A percentile compares a stretch with the other conserved stretches of the same genome.
Conservation (phyloP, 2,797 vertebrate genomes). For the Hyperoplus lanceolatus region DNA sequence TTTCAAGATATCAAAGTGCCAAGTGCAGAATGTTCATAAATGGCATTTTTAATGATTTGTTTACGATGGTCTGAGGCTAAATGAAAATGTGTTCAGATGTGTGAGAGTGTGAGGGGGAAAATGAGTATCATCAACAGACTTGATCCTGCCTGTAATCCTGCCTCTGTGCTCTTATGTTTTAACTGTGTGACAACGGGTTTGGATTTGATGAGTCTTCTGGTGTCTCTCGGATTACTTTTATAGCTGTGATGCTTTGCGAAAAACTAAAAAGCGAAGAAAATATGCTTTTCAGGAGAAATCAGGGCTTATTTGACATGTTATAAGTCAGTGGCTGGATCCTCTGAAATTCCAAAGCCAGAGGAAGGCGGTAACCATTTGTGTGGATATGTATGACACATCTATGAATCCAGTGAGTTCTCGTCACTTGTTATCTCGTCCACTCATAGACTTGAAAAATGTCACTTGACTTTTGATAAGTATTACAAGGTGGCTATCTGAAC, state of each 20-base stretch:
- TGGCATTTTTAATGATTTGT: constrained; percentile 25
- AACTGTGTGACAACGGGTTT: background rate
- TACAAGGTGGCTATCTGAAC: background rate
- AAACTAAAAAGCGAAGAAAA: background rate
- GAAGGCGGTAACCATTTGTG: background rate
- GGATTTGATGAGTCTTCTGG: background rate
- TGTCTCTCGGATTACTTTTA: background rate
- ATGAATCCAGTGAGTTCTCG: no score
- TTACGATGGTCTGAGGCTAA: constrained; percentile 25
- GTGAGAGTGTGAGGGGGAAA: constrained; percentile 11
- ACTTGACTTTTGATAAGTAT: background rate
- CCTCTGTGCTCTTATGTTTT: background rate
- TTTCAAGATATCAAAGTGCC: constrained; percentile 4
- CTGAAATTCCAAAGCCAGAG: background rate
- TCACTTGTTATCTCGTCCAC: background rate
- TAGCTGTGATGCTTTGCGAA: background rate
- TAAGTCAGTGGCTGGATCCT: background rate
- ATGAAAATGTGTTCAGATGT: constrained; percentile 5
- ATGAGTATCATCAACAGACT: constrained; percentile 19
- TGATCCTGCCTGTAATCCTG: constrained; percentile 2
- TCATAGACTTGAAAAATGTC: background rate
- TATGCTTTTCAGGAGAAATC: background rate
- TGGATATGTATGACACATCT: background rate
- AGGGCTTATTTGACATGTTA: background rate
- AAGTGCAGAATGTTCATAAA: constrained; percentile 20